Evolutionary conservation across 2,113 vertebrate genomes (phyloP), one percentile per base, ranked within the genome.

Genomic region (Ceyx melanurus): DNA sequence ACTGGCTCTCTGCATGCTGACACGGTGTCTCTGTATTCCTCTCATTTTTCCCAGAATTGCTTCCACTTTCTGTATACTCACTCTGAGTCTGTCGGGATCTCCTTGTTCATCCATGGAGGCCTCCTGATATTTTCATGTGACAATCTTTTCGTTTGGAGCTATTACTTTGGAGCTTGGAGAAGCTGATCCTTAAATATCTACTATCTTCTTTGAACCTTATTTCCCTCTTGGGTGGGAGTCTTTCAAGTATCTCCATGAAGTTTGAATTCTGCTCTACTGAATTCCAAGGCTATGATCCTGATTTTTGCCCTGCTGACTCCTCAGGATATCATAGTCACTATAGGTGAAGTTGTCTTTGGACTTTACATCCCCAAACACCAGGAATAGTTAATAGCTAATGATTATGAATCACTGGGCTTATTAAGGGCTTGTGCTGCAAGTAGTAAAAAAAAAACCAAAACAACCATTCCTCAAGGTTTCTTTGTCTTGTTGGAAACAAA

Each of bases 1-100:
- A 72, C 16, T 0, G 0, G 10, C n/a, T 6, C 5, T 72, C 16
- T 58, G 9, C 7, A 21, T 21, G 45, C n/a, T 72, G 0, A 0
- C 16, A 22, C 10, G 57, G 18, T 28, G 22, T 58, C 12, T 84
- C 43, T 23, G 29, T 33, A 48, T 70, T 62, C 25, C 9, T 76
- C 6, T 43, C 25, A 64, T 35, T 42, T 54, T 73, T 53, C 11
- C 6, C 8, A 12, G 60, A 29, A 29, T 51, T 45, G 12, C 15
- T 66, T 66, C 45, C 5, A 66, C 28, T 31, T 66, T 60, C 19
- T 40, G 9, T 54, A 14, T 13, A 17, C 9, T 40, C 7, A 8
- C 37, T 50, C 26, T 29, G 26, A n/a, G 10, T 43, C n/a, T 51
- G 9, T 31, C 16, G 57, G 33, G 20, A 43, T 50, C 17, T 51